Percentiles rank a stretch among this genome's conserved stretches.
phyloP scores from a whole-genome alignment of 1,140 invertebrate genomes.

The Octopus bimaculoides region DNA sequence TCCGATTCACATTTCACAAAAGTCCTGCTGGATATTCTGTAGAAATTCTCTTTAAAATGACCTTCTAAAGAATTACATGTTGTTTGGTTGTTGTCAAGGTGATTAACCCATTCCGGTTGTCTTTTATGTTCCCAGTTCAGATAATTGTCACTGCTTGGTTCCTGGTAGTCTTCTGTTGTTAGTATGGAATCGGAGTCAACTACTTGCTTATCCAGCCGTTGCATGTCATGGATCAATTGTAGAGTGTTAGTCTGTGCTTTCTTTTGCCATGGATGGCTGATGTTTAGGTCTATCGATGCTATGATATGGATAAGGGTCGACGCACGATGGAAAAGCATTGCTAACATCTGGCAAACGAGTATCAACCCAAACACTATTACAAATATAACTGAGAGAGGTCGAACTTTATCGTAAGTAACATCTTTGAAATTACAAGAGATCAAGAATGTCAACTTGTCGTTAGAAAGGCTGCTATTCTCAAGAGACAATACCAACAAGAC shows the following conservation, averaged over 20 bases:
- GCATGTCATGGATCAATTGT: neutral
- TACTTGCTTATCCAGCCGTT: neutral
- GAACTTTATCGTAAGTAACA: constrained; percentile 15
- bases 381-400: constrained; percentile 57
- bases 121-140: too few species aligned
- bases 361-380: constrained; percentile 59
- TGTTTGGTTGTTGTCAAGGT: too few species aligned
- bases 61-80: too few species aligned
- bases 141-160: too few species aligned
- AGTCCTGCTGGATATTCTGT: too few species aligned
- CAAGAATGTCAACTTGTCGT: constrained; percentile 12
- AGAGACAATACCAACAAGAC: constrained; percentile 32
- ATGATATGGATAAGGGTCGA: constrained; percentile 54
- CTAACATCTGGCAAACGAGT: constrained; percentile 58
- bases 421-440: constrained; percentile 19
- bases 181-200: neutral
- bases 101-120: too few species aligned
- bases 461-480: constrained; percentile 25
- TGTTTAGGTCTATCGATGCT: constrained; percentile 32
- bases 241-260: neutral
- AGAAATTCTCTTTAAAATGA: too few species aligned
- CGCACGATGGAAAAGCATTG: constrained; percentile 59
- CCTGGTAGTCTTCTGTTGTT: too few species aligned
- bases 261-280: neutral
- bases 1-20: too few species aligned